Conservation (phyloP, 1,140 invertebrate species). For the Drosophila lowei region DNA sequence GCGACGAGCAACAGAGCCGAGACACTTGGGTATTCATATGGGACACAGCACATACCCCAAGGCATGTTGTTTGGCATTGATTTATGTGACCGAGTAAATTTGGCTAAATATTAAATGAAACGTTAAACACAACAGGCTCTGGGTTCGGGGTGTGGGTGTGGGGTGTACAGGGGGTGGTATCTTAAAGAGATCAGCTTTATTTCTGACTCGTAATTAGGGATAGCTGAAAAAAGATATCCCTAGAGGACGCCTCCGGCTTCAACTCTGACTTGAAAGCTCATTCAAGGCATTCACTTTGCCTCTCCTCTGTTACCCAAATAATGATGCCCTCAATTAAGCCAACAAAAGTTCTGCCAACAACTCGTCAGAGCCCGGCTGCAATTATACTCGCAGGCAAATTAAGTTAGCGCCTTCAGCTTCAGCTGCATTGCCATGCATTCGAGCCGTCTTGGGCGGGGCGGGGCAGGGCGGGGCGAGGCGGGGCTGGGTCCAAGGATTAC, state of each 20-base stretch:
- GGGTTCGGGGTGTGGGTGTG: neutral
- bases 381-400: conserved; percentile 66
- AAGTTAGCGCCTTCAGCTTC: conserved; percentile 54
- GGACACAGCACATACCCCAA: conserved; percentile 32
- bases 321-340: conserved; percentile 72
- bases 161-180: neutral
- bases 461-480: too few species aligned
- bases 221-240: conserved; percentile 6
- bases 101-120: conserved; percentile 77
- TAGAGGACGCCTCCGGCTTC: conserved; percentile 1
- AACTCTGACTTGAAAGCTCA: too few species aligned
- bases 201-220: conserved; percentile 59
- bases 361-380: conserved; percentile 55
- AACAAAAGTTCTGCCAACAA: conserved; percentile 63
- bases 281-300: conserved; percentile 6
- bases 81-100: conserved; percentile 68
- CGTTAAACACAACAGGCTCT: conserved; percentile 51
- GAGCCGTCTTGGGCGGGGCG: neutral
- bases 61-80: conserved; percentile 72
- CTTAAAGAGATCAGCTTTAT: conserved; percentile 26
- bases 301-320: conserved; percentile 45
- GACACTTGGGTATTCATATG: conserved; percentile 81
- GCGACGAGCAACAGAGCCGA: conserved; percentile 36
- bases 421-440: conserved; percentile 48
- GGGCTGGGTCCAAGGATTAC: conserved; percentile 32